Base-by-base conservation (phyloP, 2,113 vertebrate genomes). In the Uria lomvia region DNA sequence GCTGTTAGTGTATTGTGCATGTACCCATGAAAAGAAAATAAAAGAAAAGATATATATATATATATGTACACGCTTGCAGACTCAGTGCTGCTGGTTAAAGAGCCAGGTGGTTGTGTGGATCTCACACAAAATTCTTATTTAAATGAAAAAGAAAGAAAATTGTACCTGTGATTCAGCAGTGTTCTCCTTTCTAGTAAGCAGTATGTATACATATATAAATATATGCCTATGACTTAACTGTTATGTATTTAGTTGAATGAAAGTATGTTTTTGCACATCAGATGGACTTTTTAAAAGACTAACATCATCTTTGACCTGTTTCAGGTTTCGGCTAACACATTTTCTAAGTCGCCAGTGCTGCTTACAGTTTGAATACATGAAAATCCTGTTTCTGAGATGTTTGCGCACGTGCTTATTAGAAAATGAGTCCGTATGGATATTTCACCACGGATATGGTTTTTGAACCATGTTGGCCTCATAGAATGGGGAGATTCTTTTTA, bases 271-370 rank as follows among this genome's bases (percentile, higher is more conserved):
- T 98, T 98, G 96, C 98, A 96, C 96, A 98, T 96, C 87, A 89
- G 95, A 96, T 98, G 95, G 93, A 98, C 98, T 98, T 98, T 98
- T 98, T 94, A 86, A 98, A 99, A 98, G 95, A 98, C 98, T 98
- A 98, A 98, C 98, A 97, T 98, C 98, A 98, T 99, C 98, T 99
- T 98, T 99, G 98, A 98, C 99, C 99, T 98, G 98, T 99, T 99
- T 97, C 99, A 99, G 99, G 99, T 99, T 99, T 99, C 98, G 99
- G 99, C 98, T 99, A 99, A 99, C 99, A 99, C 93, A 98, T 98
- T 99, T 99, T 99, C 98, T 99, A 98, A 98, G 98, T 98, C 98
- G 95, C 98, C 99, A 99, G 98, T 97, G 98, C 99, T 99, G 99
- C 99, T 99, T 99, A 99, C 98, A 99, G 99, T 99, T 98, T 99